These are phyloP conservation scores for Pardalotus punctatus DNA, from an alignment of 2,113 vertebrate species.

Conservation along the genomic window DNA sequence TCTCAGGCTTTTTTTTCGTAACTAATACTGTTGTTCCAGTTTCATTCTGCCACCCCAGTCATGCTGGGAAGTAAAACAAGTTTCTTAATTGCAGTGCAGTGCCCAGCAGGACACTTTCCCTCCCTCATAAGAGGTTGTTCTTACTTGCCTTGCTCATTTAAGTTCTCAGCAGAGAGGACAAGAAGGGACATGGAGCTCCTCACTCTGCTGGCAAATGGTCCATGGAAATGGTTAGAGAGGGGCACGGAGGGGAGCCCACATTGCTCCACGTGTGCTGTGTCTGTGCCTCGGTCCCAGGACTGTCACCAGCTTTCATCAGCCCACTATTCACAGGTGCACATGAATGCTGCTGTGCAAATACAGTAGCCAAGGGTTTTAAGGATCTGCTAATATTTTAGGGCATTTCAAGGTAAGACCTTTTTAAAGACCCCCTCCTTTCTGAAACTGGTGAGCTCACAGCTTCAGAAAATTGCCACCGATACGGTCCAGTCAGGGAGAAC, in stretches of 20 bases:
- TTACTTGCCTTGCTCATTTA: conserved; percentile 2
- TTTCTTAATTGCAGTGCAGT: conserved; percentile 13
- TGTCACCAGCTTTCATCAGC: background rate
- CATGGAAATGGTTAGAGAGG: background rate
- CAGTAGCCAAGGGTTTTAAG: background rate
- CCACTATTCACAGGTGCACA: accelerated
- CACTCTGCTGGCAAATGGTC: conserved; percentile 2
- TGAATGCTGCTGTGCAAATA: background rate
- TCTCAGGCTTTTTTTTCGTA: background rate
- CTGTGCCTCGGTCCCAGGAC: accelerated
- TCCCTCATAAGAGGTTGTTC: background rate
- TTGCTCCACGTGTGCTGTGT: background rate
- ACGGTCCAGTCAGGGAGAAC: background rate
- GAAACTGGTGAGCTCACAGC: background rate
- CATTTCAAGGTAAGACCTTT: background rate
- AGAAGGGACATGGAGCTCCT: background rate
- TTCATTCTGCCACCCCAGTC: background rate
- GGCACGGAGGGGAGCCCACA: background rate
- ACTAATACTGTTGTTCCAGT: background rate
- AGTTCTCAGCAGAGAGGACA: background rate
- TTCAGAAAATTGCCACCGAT: background rate
- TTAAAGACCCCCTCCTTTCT: background rate
- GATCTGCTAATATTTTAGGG: background rate
- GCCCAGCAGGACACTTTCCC: background rate
- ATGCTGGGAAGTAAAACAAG: conserved; percentile 23